phyloP scores from a whole-genome alignment of 2,888 invertebrate genomes.

The Venusia cambrica region DNA sequence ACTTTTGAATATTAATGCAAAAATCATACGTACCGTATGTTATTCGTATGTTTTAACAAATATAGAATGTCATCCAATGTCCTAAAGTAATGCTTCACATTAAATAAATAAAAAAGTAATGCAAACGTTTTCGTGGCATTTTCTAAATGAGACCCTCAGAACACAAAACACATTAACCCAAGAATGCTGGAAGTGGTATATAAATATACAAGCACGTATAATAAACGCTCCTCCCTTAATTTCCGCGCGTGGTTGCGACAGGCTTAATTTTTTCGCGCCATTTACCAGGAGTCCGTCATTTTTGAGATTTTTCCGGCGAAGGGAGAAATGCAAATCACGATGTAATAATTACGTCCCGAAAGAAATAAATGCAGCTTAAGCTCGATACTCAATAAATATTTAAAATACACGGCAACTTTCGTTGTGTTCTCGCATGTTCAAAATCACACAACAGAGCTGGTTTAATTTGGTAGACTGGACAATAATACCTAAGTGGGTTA shows the following conservation, averaged over 20 bases:
- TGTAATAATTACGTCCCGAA: slow-evolving; percentile 46
- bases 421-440: no score
- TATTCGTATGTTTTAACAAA: no score
- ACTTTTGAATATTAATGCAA: no score
- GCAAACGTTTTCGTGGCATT: slow-evolving; percentile 10
- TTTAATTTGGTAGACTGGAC: no score
- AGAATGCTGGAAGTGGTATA: slow-evolving; percentile 34
- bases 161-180: slow-evolving; percentile 32
- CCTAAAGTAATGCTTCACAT: no score
- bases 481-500: no score
- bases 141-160: slow-evolving; percentile 21
- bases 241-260: slow-evolving; percentile 50
- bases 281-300: slow-evolving; percentile 72
- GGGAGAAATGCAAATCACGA: slow-evolving; percentile 64
- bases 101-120: no score
- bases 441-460: no score
- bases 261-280: slow-evolving; percentile 70
- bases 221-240: slow-evolving; percentile 40
- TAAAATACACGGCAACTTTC: no score
- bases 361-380: neutral
- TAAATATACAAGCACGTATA: slow-evolving; percentile 31
- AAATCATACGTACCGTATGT: no score
- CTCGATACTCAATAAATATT: no score
- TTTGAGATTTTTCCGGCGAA: slow-evolving; percentile 53
- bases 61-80: no score